These are phyloP conservation scores for Phrynocephalus vlangalii DNA, from an alignment of 2,797 vertebrate species.

Conservation along the genomic window DNA sequence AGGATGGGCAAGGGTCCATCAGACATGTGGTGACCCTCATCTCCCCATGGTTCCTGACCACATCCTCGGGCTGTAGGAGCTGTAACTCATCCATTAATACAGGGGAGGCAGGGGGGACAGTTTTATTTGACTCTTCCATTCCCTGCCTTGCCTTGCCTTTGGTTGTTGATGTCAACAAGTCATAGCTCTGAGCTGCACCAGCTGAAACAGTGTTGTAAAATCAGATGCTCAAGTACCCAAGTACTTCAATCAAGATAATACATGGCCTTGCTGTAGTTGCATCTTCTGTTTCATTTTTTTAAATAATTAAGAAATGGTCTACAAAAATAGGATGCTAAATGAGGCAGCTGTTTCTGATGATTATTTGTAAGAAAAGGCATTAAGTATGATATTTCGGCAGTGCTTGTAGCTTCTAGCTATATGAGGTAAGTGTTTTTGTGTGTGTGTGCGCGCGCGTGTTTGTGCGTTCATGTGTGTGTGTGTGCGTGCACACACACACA, in stretches of 20 bases:
- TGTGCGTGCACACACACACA: not conserved
- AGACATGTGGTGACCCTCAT: too few species aligned
- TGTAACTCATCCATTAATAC: too few species aligned
- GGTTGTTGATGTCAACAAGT: not conserved
- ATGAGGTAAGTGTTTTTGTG: too few species aligned
- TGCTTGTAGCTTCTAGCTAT: conserved; percentile 9
- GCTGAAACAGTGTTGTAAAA: conserved; percentile 1
- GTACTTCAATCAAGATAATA: conserved; percentile 25
- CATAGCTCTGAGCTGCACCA: not conserved
- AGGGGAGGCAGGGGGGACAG: too few species aligned
- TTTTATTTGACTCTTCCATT: too few species aligned
- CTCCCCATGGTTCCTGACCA: too few species aligned
- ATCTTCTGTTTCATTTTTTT: not conserved
- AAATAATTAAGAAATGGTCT: conserved; percentile 24
- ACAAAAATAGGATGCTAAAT: conserved; percentile 45
- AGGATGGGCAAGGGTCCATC: too few species aligned
- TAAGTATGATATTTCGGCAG: conserved; percentile 48
- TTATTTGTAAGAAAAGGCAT: conserved; percentile 36
- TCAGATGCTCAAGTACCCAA: conserved; percentile 16
- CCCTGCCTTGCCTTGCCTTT: not conserved
- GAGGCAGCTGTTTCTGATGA: conserved; percentile 51
- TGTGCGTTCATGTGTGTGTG: not conserved
- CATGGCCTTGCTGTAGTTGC: not conserved
- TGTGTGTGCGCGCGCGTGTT: not conserved
- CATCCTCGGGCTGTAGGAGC: too few species aligned